Percentiles rank a stretch among this genome's conserved stretches.
phyloP scores from a whole-genome alignment of 2,888 invertebrate genomes.

The Epinotia nisella region DNA sequence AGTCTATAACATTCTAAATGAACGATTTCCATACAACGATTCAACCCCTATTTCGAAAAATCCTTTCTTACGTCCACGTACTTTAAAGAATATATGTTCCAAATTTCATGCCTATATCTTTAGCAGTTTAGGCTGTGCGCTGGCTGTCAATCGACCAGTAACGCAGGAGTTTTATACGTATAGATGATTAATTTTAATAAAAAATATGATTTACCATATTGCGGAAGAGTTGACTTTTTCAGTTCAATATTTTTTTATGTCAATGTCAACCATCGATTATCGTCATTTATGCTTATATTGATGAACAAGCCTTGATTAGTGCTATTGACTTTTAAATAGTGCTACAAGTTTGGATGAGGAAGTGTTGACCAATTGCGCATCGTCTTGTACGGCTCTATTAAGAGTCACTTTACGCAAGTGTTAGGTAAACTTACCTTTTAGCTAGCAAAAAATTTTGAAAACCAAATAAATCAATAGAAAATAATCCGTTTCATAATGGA shows the following conservation, averaged over 20 bases:
- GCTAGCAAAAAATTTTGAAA: background rate
- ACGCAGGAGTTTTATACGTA: too few species aligned
- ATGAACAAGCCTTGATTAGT: background rate
- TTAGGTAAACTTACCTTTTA: background rate
- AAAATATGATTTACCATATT: background rate
- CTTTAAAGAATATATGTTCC: too few species aligned
- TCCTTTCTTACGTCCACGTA: too few species aligned
- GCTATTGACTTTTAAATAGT: background rate
- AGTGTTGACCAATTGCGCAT: background rate
- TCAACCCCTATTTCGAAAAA: too few species aligned
- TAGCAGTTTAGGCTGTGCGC: too few species aligned
- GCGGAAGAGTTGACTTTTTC: background rate
- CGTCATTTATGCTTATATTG: background rate
- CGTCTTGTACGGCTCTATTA: background rate
- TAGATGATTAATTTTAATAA: too few species aligned
- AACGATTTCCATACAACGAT: too few species aligned
- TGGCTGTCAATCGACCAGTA: too few species aligned
- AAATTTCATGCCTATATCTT: too few species aligned
- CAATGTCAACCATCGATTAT: background rate
- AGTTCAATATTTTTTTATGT: background rate
- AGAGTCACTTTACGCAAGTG: background rate
- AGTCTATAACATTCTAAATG: too few species aligned
- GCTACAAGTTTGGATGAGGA: conserved; percentile 6
- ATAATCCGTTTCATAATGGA: background rate
- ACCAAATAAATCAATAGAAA: background rate